phyloP scores from a whole-genome alignment of 2,797 vertebrate species.

The Masticophis lateralis region DNA sequence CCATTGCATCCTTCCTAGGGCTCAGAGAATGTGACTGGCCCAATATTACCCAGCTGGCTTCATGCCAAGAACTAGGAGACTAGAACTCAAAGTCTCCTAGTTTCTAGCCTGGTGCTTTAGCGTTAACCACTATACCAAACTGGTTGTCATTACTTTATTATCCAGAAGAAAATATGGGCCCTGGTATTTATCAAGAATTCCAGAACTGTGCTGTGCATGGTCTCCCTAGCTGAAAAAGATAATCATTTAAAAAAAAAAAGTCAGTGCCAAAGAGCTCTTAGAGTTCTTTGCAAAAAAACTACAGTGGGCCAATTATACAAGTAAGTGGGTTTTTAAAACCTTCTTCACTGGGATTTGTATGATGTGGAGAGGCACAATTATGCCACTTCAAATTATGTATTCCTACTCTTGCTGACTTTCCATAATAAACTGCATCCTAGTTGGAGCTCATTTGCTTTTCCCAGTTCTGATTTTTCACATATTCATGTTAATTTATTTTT shows the following conservation, averaged over 20 bases:
- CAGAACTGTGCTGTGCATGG: not conserved
- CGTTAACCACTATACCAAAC: not conserved
- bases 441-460: not conserved
- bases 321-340: not conserved
- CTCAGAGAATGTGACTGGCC: not conserved
- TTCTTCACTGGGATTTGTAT: not conserved
- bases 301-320: not conserved
- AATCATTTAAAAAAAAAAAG: not conserved
- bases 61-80: not conserved
- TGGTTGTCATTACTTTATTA: not conserved
- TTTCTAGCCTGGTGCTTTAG: not conserved
- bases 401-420: not conserved
- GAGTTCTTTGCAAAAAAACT: not conserved
- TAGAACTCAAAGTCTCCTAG: not conserved
- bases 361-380: not conserved
- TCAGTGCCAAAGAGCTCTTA: not conserved
- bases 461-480: not conserved
- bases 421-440: not conserved
- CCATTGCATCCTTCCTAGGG: not conserved
- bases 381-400: not conserved
- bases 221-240: not conserved
- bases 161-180: not conserved
- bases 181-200: not conserved
- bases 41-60: not conserved
- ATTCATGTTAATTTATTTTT: not conserved